A percentile compares a stretch with the other conserved stretches of the same genome.
Conservation (phyloP, 2,797 vertebrate species). For the Alca torda region DNA sequence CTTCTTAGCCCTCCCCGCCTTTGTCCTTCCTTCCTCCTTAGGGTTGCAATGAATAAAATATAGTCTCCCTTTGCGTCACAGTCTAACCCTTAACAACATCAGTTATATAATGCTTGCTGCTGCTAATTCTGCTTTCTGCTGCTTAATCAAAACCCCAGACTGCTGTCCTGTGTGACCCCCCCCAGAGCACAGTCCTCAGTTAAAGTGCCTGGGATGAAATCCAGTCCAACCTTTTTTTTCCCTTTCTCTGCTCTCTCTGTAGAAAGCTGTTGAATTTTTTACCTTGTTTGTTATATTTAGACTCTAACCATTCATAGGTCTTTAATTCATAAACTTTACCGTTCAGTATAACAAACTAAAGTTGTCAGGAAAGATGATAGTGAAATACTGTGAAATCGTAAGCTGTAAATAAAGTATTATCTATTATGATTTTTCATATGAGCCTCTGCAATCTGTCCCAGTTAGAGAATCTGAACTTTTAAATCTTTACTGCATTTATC, state of each 20-base stretch:
- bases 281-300: not conserved
- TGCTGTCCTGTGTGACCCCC: not conserved
- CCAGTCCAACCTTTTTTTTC: not conserved
- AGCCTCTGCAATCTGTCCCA: not conserved
- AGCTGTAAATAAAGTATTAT: not conserved
- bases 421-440: not conserved
- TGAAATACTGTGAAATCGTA: not conserved
- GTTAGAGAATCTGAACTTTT: not conserved
- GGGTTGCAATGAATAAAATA: not conserved
- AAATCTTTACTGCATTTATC: not conserved
- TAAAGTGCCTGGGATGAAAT: not conserved
- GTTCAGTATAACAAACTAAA: not conserved
- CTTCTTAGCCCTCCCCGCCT: not conserved
- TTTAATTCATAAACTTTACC: not conserved
- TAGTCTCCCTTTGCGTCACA: not conserved
- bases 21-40: not conserved
- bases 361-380: not conserved
- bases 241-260: not conserved
- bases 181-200: not conserved
- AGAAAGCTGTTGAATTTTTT: not conserved
- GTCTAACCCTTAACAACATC: not conserved
- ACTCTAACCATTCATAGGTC: not conserved
- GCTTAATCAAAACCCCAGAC: not conserved
- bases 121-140: conserved; percentile 12
- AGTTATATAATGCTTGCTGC: not conserved